Evolutionary conservation across 2,888 invertebrate genomes (phyloP).

Genomic region (Drosophila siamana): DNA sequence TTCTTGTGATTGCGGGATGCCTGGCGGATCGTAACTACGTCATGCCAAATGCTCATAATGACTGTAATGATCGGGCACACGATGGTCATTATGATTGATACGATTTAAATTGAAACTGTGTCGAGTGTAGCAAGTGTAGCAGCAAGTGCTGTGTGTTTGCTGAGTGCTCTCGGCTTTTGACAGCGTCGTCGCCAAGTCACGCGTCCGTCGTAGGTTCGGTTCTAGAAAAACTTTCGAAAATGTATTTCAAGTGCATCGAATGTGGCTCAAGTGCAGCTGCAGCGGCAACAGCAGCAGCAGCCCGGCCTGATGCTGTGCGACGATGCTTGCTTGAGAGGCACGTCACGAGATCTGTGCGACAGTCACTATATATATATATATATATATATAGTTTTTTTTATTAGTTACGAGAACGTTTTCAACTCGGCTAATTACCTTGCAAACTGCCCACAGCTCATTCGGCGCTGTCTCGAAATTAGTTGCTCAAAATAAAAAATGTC

Average conservation of each 20-base stretch:
- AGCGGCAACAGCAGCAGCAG: conserved; percentile 1
- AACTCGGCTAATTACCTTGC: conserved; percentile 44
- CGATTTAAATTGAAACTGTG: conserved; percentile 71
- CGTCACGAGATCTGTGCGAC: conserved; percentile 52
- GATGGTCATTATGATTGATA: conserved; percentile 54
- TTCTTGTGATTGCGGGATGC: conserved; percentile 33
- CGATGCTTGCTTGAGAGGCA: conserved; percentile 24
- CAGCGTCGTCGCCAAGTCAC: conserved; percentile 8
- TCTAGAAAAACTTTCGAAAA: conserved; percentile 66
- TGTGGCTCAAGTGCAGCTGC: conserved; percentile 74
- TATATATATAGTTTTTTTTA: too few relatives aligned
- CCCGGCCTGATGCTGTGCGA: neutral
- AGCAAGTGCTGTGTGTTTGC: conserved; percentile 3
- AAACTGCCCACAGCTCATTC: conserved; percentile 39
- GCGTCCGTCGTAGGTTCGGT: conserved; percentile 7
- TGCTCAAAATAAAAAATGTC: conserved; percentile 30
- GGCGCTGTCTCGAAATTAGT: conserved; percentile 20
- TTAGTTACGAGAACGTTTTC: conserved; percentile 6
- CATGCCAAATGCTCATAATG: conserved; percentile 24
- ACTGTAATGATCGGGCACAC: conserved; percentile 10
- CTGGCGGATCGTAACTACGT: conserved; percentile 21
- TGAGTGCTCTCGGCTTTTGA: neutral
- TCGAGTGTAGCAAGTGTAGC: conserved; percentile 45
- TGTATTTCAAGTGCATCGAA: conserved; percentile 68
- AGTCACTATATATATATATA: too few relatives aligned